Percentiles rank a stretch among this genome's conserved stretches.
phyloP scores from a whole-genome alignment of 2,888 invertebrate species.

The Apantesis nais region DNA sequence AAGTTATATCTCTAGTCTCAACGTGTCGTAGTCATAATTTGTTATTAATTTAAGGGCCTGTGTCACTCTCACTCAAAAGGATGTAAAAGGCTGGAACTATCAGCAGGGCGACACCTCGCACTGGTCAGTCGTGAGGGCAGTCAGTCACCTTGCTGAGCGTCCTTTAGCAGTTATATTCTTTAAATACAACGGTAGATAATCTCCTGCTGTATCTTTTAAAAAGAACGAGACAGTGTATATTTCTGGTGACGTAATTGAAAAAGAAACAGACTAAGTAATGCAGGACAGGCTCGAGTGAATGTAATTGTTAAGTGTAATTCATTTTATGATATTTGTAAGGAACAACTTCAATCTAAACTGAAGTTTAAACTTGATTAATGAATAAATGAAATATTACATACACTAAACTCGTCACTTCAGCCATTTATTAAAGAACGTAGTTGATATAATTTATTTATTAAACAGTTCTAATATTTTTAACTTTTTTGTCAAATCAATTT shows the following conservation, averaged over 20 bases:
- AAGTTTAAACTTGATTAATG: no score
- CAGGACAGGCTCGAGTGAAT: constrained; percentile 30
- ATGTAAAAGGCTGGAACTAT: background rate
- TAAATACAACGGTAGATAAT: background rate
- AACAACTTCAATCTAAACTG: no score
- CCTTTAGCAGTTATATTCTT: background rate
- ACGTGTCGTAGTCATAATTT: constrained; percentile 76
- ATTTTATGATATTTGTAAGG: constrained; percentile 45
- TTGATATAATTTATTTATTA: no score
- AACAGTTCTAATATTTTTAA: no score
- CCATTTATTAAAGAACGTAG: no score
- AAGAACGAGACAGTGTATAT: background rate
- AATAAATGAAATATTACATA: no score
- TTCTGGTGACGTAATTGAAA: background rate
- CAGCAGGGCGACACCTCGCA: background rate
- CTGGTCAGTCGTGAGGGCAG: background rate
- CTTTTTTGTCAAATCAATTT: no score
- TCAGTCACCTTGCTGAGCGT: background rate
- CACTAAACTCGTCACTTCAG: no score
- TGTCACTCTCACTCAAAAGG: background rate
- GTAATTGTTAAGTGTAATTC: constrained; percentile 25
- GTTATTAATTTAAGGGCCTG: constrained; percentile 55
- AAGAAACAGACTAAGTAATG: constrained; percentile 10
- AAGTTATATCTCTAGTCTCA: constrained; percentile 81
- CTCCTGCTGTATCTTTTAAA: background rate